Percentiles rank a stretch among this genome's conserved stretches.
Evolutionary conservation across 2,113 vertebrate species (phyloP).

Genomic region (Notarius quadriscutis): DNA sequence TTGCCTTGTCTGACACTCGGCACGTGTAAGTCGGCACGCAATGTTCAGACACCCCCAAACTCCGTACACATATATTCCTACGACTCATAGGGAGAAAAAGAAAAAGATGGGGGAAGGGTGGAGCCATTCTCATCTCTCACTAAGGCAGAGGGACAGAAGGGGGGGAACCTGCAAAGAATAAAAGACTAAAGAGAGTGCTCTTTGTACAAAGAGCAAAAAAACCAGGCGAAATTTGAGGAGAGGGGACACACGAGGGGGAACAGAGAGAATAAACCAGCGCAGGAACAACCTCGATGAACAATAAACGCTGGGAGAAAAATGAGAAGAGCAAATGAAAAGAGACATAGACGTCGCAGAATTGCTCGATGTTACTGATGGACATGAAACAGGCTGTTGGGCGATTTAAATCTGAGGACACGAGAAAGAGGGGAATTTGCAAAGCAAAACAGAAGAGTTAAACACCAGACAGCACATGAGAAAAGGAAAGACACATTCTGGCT

Average conservation of each 20-base stretch:
- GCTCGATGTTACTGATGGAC: neutral
- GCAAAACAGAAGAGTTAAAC: neutral
- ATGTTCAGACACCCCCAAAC: conserved; percentile 57
- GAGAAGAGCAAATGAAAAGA: neutral
- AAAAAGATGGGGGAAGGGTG: conserved; percentile 50
- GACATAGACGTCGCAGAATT: neutral
- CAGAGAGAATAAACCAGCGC: conserved; percentile 16
- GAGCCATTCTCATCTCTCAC: conserved; percentile 52
- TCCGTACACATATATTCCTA: conserved; percentile 31
- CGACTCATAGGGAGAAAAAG: conserved; percentile 53
- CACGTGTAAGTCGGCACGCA: conserved; percentile 78
- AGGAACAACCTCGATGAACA: neutral
- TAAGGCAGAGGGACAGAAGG: conserved; percentile 42
- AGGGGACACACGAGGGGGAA: conserved; percentile 29
- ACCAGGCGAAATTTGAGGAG: conserved; percentile 51
- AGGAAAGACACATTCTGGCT: neutral
- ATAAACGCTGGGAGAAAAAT: neutral
- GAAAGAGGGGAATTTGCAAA: conserved; percentile 14
- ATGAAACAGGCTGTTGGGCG: neutral
- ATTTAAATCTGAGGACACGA: neutral
- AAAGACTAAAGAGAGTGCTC: conserved; percentile 40
- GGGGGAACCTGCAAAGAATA: conserved; percentile 30
- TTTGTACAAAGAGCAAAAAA: conserved; percentile 50
- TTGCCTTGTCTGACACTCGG: conserved; percentile 61
- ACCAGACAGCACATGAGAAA: neutral